Base-by-base conservation (phyloP, 2,113 vertebrate genomes). In the Raphicerus campestris region DNA sequence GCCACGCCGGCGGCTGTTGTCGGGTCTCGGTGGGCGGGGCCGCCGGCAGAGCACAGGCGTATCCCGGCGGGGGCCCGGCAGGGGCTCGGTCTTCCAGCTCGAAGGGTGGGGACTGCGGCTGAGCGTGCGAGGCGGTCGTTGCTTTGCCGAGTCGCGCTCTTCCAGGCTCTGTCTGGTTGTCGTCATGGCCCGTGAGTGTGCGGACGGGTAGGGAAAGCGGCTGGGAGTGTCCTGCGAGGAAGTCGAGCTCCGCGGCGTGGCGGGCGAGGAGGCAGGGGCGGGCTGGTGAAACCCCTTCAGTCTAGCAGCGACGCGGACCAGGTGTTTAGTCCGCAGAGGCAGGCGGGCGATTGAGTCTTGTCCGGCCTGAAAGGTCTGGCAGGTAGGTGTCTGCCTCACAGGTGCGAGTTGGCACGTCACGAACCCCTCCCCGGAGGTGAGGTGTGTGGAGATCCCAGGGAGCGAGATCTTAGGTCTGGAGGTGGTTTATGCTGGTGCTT, bases 101-200 rank as follows among this genome's bases (percentile, higher is more conserved):
- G 0, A 0, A 17, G 0, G 1, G 75, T n/a, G 81, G 17, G 15
- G 10, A 30, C 63, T 0, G n/a, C 19, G 1, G 70, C 88, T 7
- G 49, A 45, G 85, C 32, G 30, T 35, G 51, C 10, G 2, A 26
- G 32, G 7, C 9, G 39, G 35, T 96, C 4, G 45, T 90, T 77
- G 91, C 30, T 89, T 42, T 75, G 61, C 32, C 1, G 3, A 51
- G 53, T 80, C 8, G 17, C 47, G 53, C 35, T 73, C 51, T 60
- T 17, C 49, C 53, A 30, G 39, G 51, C 32, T 63, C 60, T 0
- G 83, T 49, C 28, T 19, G 22, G 73, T 30, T 30, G 42, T 96
- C 92, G 30, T 70, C 88, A 98, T 98, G 98, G 98, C 98, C 96
- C 98, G 98, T 98, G 96, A 98, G 98, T 98, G 66, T 78, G 39